These are phyloP conservation scores for Xanthorhoe spadicearia DNA, from an alignment of 2,888 invertebrate genomes.

Conservation along the genomic window DNA sequence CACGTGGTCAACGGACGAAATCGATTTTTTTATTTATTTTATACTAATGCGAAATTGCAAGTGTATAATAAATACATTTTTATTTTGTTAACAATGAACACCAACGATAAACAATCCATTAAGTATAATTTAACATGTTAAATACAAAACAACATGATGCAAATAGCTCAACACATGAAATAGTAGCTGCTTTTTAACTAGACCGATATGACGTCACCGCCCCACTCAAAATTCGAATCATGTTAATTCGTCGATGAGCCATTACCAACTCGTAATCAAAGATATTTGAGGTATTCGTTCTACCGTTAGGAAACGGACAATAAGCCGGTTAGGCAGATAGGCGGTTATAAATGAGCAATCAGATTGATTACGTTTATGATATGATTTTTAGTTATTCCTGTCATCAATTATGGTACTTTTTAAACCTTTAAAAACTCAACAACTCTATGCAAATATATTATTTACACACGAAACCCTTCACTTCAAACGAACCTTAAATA, in stretches of 20 bases:
- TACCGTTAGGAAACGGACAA: slow-evolving; percentile 23
- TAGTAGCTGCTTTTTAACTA: slow-evolving; percentile 22
- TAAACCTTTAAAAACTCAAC: slow-evolving; percentile 21
- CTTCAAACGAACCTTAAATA: not conserved
- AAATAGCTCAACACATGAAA: slow-evolving; percentile 20
- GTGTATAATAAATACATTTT: slow-evolving; percentile 5
- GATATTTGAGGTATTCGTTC: slow-evolving; percentile 36
- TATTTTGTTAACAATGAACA: slow-evolving; percentile 30
- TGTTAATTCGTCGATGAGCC: slow-evolving; percentile 22
- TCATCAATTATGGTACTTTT: not conserved
- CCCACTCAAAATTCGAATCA: slow-evolving; percentile 24
- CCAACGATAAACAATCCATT: slow-evolving; percentile 30
- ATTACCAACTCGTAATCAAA: slow-evolving; percentile 5
- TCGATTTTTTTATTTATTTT: not conserved
- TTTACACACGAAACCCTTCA: not conserved
- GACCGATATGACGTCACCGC: slow-evolving; percentile 19
- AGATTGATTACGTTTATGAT: slow-evolving; percentile 17
- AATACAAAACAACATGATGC: slow-evolving; percentile 25
- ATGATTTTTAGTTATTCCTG: slow-evolving; percentile 3
- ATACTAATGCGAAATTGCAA: slow-evolving; percentile 1
- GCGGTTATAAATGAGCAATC: slow-evolving; percentile 40
- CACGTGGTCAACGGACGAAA: slow-evolving; percentile 32
- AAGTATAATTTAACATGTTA: slow-evolving; percentile 22
- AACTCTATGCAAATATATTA: not conserved
- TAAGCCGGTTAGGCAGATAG: slow-evolving; percentile 34